Conservation (phyloP, 2,113 vertebrate genomes). For the Phaethon lepturus region DNA sequence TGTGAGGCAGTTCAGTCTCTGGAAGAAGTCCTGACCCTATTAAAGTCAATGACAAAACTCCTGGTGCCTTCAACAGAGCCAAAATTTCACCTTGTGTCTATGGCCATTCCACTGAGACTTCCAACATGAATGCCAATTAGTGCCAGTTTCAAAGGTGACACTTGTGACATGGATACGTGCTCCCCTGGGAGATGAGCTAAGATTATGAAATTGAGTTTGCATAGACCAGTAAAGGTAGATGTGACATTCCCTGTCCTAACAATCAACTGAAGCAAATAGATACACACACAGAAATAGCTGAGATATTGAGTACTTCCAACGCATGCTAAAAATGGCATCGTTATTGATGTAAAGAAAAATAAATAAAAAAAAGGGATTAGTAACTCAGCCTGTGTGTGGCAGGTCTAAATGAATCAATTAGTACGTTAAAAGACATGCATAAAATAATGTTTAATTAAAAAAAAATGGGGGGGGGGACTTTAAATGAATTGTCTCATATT, state of each 20-base stretch:
- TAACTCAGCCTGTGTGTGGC: neutral
- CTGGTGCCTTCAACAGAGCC: slow-evolving; percentile 19
- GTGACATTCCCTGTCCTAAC: slow-evolving; percentile 26
- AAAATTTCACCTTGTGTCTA: slow-evolving; percentile 46
- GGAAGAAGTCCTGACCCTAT: slow-evolving; percentile 52
- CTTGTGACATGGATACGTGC: neutral
- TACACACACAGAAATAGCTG: neutral
- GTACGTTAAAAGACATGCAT: slow-evolving; percentile 39
- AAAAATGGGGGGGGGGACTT: rapidly evolving
- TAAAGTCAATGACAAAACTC: slow-evolving; percentile 55
- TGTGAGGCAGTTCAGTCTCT: neutral
- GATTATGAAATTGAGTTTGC: slow-evolving; percentile 25
- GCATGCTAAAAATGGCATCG: rapidly evolving
- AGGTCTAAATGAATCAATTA: slow-evolving; percentile 62
- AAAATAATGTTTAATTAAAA: slow-evolving; percentile 65
- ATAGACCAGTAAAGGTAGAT: neutral
- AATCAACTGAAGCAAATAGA: slow-evolving; percentile 38
- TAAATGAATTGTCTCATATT: slow-evolving; percentile 46
- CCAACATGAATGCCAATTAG: slow-evolving; percentile 64
- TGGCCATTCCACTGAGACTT: slow-evolving; percentile 30
- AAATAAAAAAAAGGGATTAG: slow-evolving; percentile 37
- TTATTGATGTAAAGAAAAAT: slow-evolving; percentile 20
- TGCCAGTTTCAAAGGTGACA: slow-evolving; percentile 56
- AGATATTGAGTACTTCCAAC: neutral
- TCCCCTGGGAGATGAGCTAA: slow-evolving; percentile 23